phyloP scores from a whole-genome alignment of 2,113 vertebrate genomes.

The Istiophorus platypterus region DNA sequence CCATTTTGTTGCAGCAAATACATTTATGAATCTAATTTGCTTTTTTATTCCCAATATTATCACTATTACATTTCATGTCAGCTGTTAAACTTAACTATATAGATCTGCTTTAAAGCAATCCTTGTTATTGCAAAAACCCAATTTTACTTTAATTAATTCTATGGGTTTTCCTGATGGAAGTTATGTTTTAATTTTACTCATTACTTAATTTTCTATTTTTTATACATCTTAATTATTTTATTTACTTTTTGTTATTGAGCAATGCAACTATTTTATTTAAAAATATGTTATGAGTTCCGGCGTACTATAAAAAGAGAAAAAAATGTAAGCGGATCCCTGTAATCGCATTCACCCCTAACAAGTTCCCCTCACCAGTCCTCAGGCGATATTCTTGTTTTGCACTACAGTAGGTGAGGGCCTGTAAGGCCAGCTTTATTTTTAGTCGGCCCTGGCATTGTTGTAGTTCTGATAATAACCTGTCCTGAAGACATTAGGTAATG shows the following conservation, averaged over 20 bases:
- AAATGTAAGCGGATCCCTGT: slow-evolving; percentile 29
- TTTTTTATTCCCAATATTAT: background rate
- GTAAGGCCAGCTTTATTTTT: slow-evolving; percentile 22
- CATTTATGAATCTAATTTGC: background rate
- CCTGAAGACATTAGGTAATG: slow-evolving; percentile 41
- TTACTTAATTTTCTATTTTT: too few relatives aligned
- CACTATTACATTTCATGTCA: background rate
- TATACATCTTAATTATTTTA: too few relatives aligned
- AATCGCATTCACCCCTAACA: background rate
- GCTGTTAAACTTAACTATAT: background rate
- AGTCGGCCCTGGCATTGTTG: slow-evolving; percentile 10
- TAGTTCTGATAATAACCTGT: slow-evolving; percentile 30
- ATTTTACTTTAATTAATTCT: background rate
- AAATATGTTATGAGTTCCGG: too few relatives aligned
- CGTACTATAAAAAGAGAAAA: background rate
- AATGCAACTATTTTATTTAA: background rate
- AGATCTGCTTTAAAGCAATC: too few relatives aligned
- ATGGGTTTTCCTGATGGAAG: background rate
- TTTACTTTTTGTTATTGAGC: background rate
- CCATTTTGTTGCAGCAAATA: background rate
- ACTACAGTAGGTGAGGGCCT: background rate
- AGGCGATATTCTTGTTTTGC: slow-evolving; percentile 24
- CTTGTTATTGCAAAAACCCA: too few relatives aligned
- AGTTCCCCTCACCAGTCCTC: background rate
- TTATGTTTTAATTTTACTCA: background rate